Percentiles rank a stretch among this genome's conserved stretches.
These are phyloP conservation scores for Drosophila monieri DNA, from an alignment of 2,888 invertebrate genomes.

Conservation along the genomic window DNA sequence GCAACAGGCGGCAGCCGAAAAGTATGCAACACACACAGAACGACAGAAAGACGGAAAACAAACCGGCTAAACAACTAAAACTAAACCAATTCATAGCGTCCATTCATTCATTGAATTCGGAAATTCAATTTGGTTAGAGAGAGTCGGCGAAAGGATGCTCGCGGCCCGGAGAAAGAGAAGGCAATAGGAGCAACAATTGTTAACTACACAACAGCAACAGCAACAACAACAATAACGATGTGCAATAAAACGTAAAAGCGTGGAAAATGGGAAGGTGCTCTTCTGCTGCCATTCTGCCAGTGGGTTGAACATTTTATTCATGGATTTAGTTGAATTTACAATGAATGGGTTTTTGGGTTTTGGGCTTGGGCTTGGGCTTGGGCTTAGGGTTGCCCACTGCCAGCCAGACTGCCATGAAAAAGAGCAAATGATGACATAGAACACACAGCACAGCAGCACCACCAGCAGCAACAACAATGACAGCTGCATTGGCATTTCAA, in stretches of 20 bases:
- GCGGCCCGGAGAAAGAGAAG: slow-evolving; percentile 3
- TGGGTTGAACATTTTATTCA: slow-evolving; percentile 68
- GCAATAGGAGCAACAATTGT: slow-evolving; percentile 52
- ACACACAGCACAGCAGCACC: slow-evolving; percentile 41
- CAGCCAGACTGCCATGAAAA: slow-evolving; percentile 64
- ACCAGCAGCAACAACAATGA: slow-evolving; percentile 24
- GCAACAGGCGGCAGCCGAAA: slow-evolving; percentile 73
- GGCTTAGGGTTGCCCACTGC: slow-evolving; percentile 55
- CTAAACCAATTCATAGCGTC: slow-evolving; percentile 76
- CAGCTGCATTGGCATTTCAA: slow-evolving; percentile 63
- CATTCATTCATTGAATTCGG: slow-evolving; percentile 83
- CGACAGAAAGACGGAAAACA: slow-evolving; percentile 45
- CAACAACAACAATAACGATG: slow-evolving; percentile 57
- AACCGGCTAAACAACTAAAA: slow-evolving; percentile 73
- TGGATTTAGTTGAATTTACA: slow-evolving; percentile 78
- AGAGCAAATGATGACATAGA: slow-evolving; percentile 74
- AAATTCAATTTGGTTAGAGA: slow-evolving; percentile 79
- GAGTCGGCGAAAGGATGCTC: slow-evolving; percentile 47
- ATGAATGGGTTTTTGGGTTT: slow-evolving; percentile 73
- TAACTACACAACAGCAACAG: slow-evolving; percentile 62
- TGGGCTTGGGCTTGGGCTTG: slow-evolving; percentile 26
- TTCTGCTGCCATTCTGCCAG: background rate
- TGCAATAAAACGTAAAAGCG: slow-evolving; percentile 67
- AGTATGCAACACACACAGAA: slow-evolving; percentile 63
- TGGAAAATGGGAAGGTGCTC: slow-evolving; percentile 34